Base-by-base conservation (phyloP, 2,113 vertebrate genomes). In the Odobenus rosmarus region DNA sequence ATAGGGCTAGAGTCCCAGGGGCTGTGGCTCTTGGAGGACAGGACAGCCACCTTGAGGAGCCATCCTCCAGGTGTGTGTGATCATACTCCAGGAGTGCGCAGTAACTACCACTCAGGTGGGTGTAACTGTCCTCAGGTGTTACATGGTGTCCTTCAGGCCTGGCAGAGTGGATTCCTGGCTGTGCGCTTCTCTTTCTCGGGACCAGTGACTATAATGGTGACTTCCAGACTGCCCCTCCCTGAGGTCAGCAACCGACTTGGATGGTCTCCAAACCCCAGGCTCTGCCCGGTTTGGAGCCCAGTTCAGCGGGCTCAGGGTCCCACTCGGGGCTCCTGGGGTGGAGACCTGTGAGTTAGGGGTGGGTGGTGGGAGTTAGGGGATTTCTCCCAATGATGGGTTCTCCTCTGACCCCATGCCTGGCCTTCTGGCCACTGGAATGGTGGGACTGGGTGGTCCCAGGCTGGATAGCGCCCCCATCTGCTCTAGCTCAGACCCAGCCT, bases 401-500 rank as follows among this genome's bases (percentile, higher is more conserved):
- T 93, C 57, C 86, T 88, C 31, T 57, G 80, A 94, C 53, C n/a
- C 74, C 6, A 24, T 36, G 15, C 36, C 82, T 86, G 49, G 90
- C 18, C 74, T 76, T 53, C 88, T 51, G n/a, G 79, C 4, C 36
- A 10, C 42, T 81, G 67, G 62, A 74, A 86, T 95, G 13, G 28
- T 8, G 19, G 18, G 49, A 15, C 11, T 51, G 5, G 6, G 49
- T 64, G 82, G 72, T 72, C 62, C 74, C 51, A 86, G 80, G 39
- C 23, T 71, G 10, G 26, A 31, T 62, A 74, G 23, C 23, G 21
- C 19, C 53, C 79, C 12, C 16, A 71, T 57, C 53, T 88, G 46
- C 71, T 88, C 7, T 80, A 88, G n/a, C 51, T 89, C 64, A 86
- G 90, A 81, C 95, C 92, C 67, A 71, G 59, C 74, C 82, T 95